Conservation (phyloP, 2,888 invertebrate species). For the Hipparchia semele region DNA sequence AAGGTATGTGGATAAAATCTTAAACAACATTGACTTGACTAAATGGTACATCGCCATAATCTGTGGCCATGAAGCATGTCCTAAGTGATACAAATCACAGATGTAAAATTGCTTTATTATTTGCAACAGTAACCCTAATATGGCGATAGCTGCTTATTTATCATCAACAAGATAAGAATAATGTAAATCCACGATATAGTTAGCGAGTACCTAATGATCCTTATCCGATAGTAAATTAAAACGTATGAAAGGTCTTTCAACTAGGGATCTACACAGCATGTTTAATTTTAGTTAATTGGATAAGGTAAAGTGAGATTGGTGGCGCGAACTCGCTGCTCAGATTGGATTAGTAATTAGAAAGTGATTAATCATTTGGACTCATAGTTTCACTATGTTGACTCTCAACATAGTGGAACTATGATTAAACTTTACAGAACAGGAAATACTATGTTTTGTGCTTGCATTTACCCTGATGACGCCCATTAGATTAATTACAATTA, state of each 20-base stretch:
- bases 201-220: slow-evolving; percentile 21
- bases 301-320: too few species aligned
- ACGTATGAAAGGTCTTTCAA: neutral
- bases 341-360: too few species aligned
- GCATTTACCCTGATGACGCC: too few species aligned
- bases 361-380: too few species aligned
- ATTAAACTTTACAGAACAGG: too few species aligned
- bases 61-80: slow-evolving; percentile 19
- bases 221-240: neutral
- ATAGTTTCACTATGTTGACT: too few species aligned
- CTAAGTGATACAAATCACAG: slow-evolving; percentile 27
- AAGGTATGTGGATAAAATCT: neutral
- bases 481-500: too few species aligned
- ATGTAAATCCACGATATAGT: slow-evolving; percentile 11
- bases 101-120: slow-evolving; percentile 17
- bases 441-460: too few species aligned
- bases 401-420: too few species aligned
- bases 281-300: too few species aligned
- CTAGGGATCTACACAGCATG: neutral
- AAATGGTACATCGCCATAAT: slow-evolving; percentile 12
- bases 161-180: slow-evolving; percentile 19
- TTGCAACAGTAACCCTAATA: slow-evolving; percentile 22
- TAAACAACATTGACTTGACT: neutral
- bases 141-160: slow-evolving; percentile 19
- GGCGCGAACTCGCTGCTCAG: too few species aligned